Base-by-base conservation (phyloP, 2,797 vertebrate species). In the Myripristis murdjan region DNA sequence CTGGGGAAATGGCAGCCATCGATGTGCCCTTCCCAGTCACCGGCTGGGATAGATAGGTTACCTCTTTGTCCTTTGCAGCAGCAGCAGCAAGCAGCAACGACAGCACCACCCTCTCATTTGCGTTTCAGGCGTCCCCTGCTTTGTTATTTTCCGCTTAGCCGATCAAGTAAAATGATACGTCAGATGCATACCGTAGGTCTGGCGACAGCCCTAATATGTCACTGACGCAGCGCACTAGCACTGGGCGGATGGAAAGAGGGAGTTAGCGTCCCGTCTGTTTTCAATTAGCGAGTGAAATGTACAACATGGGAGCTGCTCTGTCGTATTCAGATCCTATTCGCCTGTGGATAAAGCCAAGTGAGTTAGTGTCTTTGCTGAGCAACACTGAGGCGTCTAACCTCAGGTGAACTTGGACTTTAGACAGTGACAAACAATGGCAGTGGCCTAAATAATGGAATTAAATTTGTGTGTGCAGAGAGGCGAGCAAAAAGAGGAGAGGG, bases 231-330 rank as follows among this genome's bases (percentile, higher is more conserved):
- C 60, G 8, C 7, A 6, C 63, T 69, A 52, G 75, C 15, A 55
- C 83, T 41, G 81, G 77, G 81, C 72, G 81, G 88, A 88, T 87
- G 89, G 76, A 85, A 82, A 63, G 75, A 81, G 74, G 76, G 86
- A 88, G 86, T 89, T 81, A 78, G 88, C 62, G 70, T 82, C 85
- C 88, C 77, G 82, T 92, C 93, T 94, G 92, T 93, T 94, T 92
- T 90, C 92, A 93, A 93, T 95, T 93, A 95, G 81, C 75, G 33
- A 80, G 57, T 83, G 82, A 93, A 92, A 92, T 88, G 75, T 87
- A 89, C 87, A 83, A 90, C 87, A 87, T 83, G 89, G 89, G 83
- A 91, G 84, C 85, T 75, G 84, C 87, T 91, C 71, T 86, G 89
- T 73, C 79, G 70, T 77, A 39, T 83, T 85, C 84, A 58, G 66